Base-by-base conservation (phyloP, 1,140 invertebrate species). In the Anastatus disparis region DNA sequence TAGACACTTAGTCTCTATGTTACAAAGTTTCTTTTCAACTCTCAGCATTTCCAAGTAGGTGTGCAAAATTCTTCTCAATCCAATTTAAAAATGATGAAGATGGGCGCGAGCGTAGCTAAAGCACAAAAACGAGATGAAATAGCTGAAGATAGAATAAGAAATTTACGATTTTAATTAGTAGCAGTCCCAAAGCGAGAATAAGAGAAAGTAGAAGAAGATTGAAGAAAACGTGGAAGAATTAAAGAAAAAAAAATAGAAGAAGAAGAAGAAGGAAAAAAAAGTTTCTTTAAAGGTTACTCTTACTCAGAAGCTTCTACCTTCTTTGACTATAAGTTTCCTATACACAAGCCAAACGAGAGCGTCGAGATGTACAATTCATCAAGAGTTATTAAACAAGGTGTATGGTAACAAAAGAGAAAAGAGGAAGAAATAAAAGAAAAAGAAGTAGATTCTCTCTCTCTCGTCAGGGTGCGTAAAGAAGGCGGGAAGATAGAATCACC, bases 341-440 rank as follows among this genome's bases (percentile, higher is more conserved):
- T n/a, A n/a, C 17, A 26, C 17, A 40, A 6, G 50, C 38, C 3
- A 20, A 17, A 2, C 15, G 63, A 63, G 74, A 79, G 75, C 65
- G 55, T 58, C 71, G 71, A 73, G 69, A 72, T 78, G 79, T 83
- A 82, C 79, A 84, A n/a, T 85, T 84, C 80, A 84, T 84, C 82
- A 84, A 79, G 76, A 81, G 80, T 85, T 84, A 85, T 85, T 85
- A 84, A 85, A 81, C 79, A 81, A 80, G 79, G n/a, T n/a, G n/a
- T n/a, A n/a, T n/a, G n/a, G 76, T 77, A 84, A 84, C 83, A 84
- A 85, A 84, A 81, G 81, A 74, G 76, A 72, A 78, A 24, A 38
- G 20, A 24, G 27, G 4, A 17, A 42, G 50, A 17, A 35, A 24
- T n/a, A n/a, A 24, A 20, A 61, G 35, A 44, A n/a, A 50, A 46